Evolutionary conservation across 2,797 vertebrate species (phyloP), one percentile per base, ranked within the genome.

Genomic region (Limnodromus scolopaceus): DNA sequence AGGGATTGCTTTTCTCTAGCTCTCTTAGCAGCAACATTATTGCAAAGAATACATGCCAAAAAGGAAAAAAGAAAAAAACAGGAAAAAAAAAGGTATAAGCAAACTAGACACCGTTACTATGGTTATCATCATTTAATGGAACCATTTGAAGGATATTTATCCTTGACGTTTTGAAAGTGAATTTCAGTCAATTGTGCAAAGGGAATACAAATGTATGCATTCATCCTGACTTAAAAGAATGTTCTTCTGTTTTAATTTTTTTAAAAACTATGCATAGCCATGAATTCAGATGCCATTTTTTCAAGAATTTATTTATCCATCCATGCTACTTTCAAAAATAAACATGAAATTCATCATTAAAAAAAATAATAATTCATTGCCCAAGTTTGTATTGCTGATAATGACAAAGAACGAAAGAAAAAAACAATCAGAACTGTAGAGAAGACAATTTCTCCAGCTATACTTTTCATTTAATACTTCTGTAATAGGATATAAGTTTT

Each of bases 71-170:
- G 7, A 9, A 68, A 32, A 54, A 36, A 13, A 43, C 13, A 39
- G 16, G 7, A 18, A 14, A 54, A n/a, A 65, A 49, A 69, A 69
- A 87, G 8, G 16, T 89, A 43, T 93, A 97, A 84, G 89, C n/a
- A 97, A 97, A 83, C 11, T 45, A 69, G 32, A 48, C 43, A 74
- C 46, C 6, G 72, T 96, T 94, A 88, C 93, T 96, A 85, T 95
- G 92, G 86, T 95, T 97, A 96, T 97, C n/a, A 30, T 92, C n/a
- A 63, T 46, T 96, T 97, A 97, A 93, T 95, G 70, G 83, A 97
- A 92, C 36, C n/a, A 78, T 96, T 97, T 97, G 71, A 95, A 96
- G 53, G 96, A 94, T 97, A 96, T 97, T 97, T 98, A 97, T 97
- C 81, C 96, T 89, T 97, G 96, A 97, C 77, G 95, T 97, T 98